Evolutionary conservation across 2,113 vertebrate genomes (phyloP).

Genomic region (Upupa epops): DNA sequence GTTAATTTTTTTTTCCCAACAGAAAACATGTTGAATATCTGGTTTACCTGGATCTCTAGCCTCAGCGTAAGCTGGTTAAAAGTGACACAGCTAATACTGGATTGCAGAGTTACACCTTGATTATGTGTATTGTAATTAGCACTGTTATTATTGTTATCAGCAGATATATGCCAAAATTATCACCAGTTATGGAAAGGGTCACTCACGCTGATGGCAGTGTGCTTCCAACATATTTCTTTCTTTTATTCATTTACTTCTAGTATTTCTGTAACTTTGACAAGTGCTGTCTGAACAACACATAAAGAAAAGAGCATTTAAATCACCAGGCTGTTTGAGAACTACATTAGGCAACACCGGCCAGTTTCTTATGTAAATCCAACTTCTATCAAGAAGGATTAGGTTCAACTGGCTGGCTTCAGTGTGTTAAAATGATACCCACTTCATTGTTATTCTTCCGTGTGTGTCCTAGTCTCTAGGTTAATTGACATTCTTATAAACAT

Average conservation of each 20-base stretch:
- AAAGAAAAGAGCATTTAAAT: not conserved
- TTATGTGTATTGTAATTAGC: not conserved
- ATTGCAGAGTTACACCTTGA: not conserved
- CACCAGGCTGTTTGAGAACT: constrained; percentile 8
- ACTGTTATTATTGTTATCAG: not conserved
- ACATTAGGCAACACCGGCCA: constrained; percentile 63
- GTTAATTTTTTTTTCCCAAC: constrained; percentile 16
- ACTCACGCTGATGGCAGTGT: not conserved
- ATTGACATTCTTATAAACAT: constrained; percentile 71
- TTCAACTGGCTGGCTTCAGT: constrained; percentile 68
- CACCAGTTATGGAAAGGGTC: not conserved
- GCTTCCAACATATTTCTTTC: not conserved
- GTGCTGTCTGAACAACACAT: not conserved
- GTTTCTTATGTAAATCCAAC: constrained; percentile 70
- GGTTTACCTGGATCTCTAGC: constrained; percentile 8
- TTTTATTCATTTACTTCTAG: not conserved
- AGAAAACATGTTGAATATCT: constrained; percentile 36
- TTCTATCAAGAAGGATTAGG: constrained; percentile 64
- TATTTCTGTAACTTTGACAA: not conserved
- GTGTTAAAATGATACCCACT: constrained; percentile 67
- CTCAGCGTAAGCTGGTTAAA: not conserved
- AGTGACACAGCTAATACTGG: not conserved
- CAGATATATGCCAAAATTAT: not conserved
- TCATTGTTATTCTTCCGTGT: constrained; percentile 57
- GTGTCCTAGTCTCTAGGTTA: constrained; percentile 58